phyloP scores from a whole-genome alignment of 2,888 invertebrate genomes.

The Barypeithes pellucidus region DNA sequence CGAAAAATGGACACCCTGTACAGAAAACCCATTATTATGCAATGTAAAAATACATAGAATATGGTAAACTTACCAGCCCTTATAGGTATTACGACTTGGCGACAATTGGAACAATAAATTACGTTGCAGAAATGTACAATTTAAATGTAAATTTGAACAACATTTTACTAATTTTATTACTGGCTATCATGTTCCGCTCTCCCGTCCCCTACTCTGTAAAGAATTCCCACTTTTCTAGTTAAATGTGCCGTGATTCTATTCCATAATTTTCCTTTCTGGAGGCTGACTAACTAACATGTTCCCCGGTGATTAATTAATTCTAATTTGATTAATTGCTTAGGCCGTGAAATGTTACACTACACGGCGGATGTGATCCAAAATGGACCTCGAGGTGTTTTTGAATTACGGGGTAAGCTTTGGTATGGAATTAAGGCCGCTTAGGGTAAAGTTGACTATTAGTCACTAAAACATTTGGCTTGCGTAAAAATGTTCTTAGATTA shows the following conservation, averaged over 20 bases:
- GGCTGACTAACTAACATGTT: conserved; percentile 49
- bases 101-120: no score
- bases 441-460: background rate
- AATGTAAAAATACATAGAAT: no score
- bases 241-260: conserved; percentile 5
- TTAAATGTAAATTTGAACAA: no score
- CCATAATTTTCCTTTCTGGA: background rate
- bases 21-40: no score
- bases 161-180: background rate
- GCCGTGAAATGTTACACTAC: conserved; percentile 36
- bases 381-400: conserved; percentile 33
- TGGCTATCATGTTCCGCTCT: background rate
- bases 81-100: no score
- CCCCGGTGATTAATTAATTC: conserved; percentile 56
- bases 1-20: no score
- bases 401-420: conserved; percentile 1
- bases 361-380: conserved; percentile 17
- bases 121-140: no score
- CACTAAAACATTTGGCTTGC: no score
- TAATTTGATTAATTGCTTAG: conserved; percentile 56
- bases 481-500: no score
- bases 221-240: conserved; percentile 7
- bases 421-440: background rate
- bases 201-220: background rate
- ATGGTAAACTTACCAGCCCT: no score